Evolutionary conservation across 2,113 vertebrate genomes (phyloP).

Genomic region (Phrynosoma platyrhinos): DNA sequence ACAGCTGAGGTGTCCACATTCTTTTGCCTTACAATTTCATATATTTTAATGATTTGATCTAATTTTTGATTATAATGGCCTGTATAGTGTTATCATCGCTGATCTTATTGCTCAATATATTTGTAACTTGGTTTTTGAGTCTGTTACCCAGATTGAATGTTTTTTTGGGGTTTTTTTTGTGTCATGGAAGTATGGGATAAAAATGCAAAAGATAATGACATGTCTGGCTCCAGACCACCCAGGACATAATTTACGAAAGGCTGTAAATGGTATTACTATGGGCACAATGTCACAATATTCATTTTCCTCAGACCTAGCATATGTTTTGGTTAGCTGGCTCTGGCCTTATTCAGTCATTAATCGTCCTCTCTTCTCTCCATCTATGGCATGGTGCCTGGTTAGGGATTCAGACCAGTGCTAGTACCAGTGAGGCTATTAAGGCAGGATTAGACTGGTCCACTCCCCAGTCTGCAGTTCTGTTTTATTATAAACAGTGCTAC

Average conservation of each 20-base stretch:
- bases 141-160: too few relatives aligned
- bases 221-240: neutral
- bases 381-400: neutral
- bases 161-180: too few relatives aligned
- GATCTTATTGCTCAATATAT: too few relatives aligned
- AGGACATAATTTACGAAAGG: neutral
- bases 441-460: conserved; percentile 5
- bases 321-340: neutral
- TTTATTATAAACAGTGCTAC: conserved; percentile 9
- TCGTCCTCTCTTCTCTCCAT: neutral
- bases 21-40: too few relatives aligned
- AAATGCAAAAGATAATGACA: too few relatives aligned
- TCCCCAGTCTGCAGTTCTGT: conserved; percentile 40
- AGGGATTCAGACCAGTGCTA: conserved; percentile 12
- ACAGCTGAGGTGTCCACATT: too few relatives aligned
- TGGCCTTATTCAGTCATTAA: neutral
- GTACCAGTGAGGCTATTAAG: conserved; percentile 13
- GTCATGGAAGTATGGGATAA: too few relatives aligned
- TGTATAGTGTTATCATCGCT: too few relatives aligned
- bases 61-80: too few relatives aligned
- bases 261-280: neutral
- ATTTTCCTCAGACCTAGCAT: neutral
- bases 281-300: neutral
- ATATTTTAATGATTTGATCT: too few relatives aligned
- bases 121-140: too few relatives aligned